phyloP scores from a whole-genome alignment of 2,113 vertebrate genomes.

The Elephantulus edwardii region DNA sequence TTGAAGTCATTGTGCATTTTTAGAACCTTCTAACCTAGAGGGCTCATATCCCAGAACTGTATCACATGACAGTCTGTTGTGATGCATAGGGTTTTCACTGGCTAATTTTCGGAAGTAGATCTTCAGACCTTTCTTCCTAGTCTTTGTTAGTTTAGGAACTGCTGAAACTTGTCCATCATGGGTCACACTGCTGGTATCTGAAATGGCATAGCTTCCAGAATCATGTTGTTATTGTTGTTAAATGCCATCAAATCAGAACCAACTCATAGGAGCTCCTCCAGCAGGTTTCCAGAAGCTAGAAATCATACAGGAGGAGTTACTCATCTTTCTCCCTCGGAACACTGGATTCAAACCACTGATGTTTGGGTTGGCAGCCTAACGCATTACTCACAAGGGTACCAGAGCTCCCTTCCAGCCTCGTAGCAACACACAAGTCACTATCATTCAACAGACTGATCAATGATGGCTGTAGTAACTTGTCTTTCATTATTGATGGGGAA shows the following conservation, averaged over 20 bases:
- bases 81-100: neutral
- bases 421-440: neutral
- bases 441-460: neutral
- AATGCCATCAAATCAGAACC: too few species aligned
- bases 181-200: neutral
- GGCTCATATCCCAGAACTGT: neutral
- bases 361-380: too few species aligned
- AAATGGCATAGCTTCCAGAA: neutral
- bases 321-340: too few species aligned
- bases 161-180: neutral
- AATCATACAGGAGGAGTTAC: too few species aligned
- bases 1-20: neutral
- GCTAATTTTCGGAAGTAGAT: neutral
- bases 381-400: too few species aligned
- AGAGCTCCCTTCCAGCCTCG: neutral
- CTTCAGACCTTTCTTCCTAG: neutral
- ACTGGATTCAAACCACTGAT: too few species aligned
- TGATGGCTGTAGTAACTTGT: neutral
- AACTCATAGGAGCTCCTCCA: too few species aligned
- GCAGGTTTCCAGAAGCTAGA: too few species aligned
- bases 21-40: neutral
- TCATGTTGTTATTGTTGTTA: too few species aligned
- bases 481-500: neutral
- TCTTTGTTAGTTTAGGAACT: neutral
- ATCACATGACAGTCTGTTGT: neutral